Evolutionary conservation across 53 echinoderm and acorn worm species (phyloP).

Genomic region (Zoroaster sp.): DNA sequence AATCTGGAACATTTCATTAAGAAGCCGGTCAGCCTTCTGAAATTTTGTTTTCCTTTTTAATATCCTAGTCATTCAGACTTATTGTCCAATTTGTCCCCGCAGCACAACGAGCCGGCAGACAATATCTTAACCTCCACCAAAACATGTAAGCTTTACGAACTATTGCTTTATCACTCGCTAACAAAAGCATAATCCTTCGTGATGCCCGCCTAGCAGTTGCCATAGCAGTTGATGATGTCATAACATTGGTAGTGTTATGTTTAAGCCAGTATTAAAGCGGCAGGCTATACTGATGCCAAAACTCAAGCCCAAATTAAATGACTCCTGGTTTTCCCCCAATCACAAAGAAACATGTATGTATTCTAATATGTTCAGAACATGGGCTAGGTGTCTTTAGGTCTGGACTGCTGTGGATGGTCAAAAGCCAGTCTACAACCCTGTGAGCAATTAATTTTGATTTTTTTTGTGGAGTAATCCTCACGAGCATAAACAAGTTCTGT

Average conservation of each 20-base stretch:
- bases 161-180: slow-evolving; percentile 13
- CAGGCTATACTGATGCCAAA: background rate
- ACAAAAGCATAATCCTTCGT: slow-evolving; percentile 8
- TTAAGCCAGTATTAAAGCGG: background rate
- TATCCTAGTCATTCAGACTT: background rate
- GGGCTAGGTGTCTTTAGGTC: background rate
- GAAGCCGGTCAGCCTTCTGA: too few relatives aligned
- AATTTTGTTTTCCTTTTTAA: background rate
- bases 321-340: background rate
- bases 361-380: slow-evolving; percentile 15
- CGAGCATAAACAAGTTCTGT: background rate
- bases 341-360: slow-evolving; percentile 6
- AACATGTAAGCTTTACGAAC: slow-evolving; percentile 32
- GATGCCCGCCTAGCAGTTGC: slow-evolving; percentile 17
- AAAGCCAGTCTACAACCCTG: background rate
- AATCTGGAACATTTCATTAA: background rate
- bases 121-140: slow-evolving; percentile 1
- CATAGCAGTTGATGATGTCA: slow-evolving; percentile 53
- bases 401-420: background rate
- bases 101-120: background rate
- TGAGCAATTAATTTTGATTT: background rate
- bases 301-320: background rate
- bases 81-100: background rate
- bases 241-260: slow-evolving; percentile 23
- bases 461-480: background rate